These are phyloP conservation scores for Tragelaphus buxtoni DNA, from an alignment of 2,113 vertebrate species.

Conservation along the genomic window DNA sequence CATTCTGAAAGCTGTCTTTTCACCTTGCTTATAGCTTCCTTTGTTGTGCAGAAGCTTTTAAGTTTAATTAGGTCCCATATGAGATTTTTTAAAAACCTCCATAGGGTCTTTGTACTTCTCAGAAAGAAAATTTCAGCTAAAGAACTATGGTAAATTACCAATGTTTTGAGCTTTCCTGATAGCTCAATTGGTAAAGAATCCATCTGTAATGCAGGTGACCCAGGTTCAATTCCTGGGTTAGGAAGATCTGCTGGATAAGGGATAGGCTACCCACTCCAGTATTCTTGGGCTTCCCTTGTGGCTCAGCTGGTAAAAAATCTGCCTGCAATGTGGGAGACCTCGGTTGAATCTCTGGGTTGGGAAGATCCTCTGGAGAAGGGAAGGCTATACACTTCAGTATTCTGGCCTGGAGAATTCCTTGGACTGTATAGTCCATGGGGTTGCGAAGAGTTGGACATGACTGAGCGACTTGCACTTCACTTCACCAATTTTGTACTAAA, in stretches of 20 bases:
- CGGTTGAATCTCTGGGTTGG: background rate
- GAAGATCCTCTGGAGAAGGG: background rate
- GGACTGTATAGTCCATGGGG: background rate
- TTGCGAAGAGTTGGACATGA: rapidly evolving
- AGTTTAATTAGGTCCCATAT: too few relatives aligned
- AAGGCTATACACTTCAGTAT: background rate
- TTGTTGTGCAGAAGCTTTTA: too few relatives aligned
- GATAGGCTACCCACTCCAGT: background rate
- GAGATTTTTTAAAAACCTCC: background rate
- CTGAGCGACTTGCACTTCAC: background rate
- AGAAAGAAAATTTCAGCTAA: background rate
- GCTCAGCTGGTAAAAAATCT: background rate
- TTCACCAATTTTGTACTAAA: background rate
- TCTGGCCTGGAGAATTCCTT: background rate
- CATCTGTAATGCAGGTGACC: background rate
- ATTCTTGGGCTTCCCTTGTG: background rate
- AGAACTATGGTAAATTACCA: background rate
- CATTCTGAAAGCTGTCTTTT: too few relatives aligned
- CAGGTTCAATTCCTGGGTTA: background rate
- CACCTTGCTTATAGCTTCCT: too few relatives aligned
- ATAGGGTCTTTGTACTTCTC: background rate
- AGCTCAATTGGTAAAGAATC: background rate
- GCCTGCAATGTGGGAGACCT: rapidly evolving
- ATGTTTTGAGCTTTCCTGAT: background rate
- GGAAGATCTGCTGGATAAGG: background rate